phyloP scores from a whole-genome alignment of 2,888 invertebrate species.

The Bombylius discolor region DNA sequence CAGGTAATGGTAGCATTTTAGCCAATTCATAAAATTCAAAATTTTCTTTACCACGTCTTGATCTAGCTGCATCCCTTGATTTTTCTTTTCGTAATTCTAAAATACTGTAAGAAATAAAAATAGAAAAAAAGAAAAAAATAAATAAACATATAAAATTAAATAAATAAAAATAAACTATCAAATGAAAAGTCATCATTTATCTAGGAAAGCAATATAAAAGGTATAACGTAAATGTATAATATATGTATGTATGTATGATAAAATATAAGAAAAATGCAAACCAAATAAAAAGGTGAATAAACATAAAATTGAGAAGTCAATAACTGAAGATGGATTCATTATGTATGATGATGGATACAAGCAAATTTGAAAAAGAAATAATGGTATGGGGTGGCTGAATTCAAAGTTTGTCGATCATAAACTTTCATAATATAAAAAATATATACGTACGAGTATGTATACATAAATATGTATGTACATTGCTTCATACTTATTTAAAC shows the following conservation, averaged over 20 bases:
- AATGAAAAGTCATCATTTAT: neutral
- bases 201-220: neutral
- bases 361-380: neutral
- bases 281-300: conserved; percentile 10
- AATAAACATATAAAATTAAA: conserved; percentile 1
- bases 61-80: conserved; percentile 83
- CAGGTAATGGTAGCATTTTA: conserved; percentile 81
- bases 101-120: conserved; percentile 55
- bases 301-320: conserved; percentile 8
- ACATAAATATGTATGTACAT: neutral
- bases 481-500: neutral
- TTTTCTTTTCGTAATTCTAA: conserved; percentile 88
- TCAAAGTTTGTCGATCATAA: conserved; percentile 5
- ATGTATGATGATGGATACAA: neutral
- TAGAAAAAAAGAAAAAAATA: conserved; percentile 18
- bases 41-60: conserved; percentile 86
- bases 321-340: neutral
- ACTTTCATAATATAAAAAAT: neutral
- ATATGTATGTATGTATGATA: neutral
- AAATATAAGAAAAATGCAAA: conserved; percentile 4
- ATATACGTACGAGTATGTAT: neutral
- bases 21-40: conserved; percentile 94
- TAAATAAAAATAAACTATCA: conserved; percentile 1
- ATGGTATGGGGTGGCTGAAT: neutral
- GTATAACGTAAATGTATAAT: neutral